Percentiles rank a stretch among this genome's conserved stretches.
Conservation (phyloP, 2,797 vertebrate species). For the Acomys russatus region DNA sequence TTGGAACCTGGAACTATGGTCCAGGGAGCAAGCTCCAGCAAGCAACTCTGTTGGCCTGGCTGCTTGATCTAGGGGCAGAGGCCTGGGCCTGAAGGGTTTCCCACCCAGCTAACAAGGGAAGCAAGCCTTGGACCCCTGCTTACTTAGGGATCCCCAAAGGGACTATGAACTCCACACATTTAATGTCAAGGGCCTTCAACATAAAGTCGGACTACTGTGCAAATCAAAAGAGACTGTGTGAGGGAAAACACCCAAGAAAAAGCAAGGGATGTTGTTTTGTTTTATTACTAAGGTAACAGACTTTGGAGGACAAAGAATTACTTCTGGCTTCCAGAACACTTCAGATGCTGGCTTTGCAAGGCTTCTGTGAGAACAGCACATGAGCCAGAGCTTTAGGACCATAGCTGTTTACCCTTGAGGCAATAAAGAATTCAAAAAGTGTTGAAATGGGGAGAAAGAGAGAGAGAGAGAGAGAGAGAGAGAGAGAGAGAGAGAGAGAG, state of each 20-base stretch:
- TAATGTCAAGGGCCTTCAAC: not conserved
- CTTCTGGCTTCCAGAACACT: not conserved
- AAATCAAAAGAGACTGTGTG: not conserved
- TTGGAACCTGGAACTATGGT: not conserved
- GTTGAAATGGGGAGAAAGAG: not conserved
- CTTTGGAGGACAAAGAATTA: not conserved
- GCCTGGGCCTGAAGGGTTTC: not conserved
- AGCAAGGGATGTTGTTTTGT: not conserved
- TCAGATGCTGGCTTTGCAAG: not conserved
- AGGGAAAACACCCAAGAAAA: not conserved
- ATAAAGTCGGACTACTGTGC: not conserved
- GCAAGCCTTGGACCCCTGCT: fast-evolving
- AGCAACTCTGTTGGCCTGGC: not conserved
- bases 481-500: not conserved
- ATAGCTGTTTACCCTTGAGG: not conserved
- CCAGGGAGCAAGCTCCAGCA: fast-evolving
- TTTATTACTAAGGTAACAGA: not conserved
- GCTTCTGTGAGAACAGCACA: not conserved
- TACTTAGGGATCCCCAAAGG: not conserved
- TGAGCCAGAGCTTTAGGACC: not conserved
- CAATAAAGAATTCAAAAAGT: not conserved
- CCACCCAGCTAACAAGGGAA: not conserved
- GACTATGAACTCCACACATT: not conserved
- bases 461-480: not conserved
- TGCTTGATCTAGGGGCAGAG: not conserved